Percentiles rank a stretch among this genome's conserved stretches.
phyloP scores from a whole-genome alignment of 2,797 vertebrate genomes.

The Cynodonichthys magdalenae region DNA sequence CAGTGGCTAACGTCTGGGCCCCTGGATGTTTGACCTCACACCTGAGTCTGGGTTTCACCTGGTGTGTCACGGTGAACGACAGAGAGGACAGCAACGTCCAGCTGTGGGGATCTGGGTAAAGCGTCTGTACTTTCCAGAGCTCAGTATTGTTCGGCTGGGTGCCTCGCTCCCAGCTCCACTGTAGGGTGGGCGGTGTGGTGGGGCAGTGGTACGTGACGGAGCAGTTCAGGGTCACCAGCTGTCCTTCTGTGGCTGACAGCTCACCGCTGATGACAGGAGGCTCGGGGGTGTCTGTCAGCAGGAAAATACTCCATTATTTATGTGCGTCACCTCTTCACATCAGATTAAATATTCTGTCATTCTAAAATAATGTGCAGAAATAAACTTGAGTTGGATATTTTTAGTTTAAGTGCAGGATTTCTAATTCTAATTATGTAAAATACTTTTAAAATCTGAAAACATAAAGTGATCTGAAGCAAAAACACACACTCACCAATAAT shows the following conservation, averaged over 20 bases:
- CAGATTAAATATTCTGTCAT: background rate
- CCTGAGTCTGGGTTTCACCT: constrained; percentile 70
- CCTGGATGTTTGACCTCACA: constrained; percentile 74
- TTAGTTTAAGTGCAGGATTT: background rate
- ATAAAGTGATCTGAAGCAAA: too few relatives aligned
- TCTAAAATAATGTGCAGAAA: background rate
- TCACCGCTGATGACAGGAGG: constrained; percentile 72
- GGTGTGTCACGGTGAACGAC: constrained; percentile 71
- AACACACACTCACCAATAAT: constrained; percentile 72
- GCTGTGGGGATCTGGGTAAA: constrained; percentile 39
- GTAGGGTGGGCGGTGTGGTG: constrained; percentile 66
- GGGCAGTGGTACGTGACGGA: constrained; percentile 76
- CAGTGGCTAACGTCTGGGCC: constrained; percentile 21
- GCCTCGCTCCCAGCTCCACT: constrained; percentile 76
- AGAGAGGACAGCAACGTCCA: constrained; percentile 62
- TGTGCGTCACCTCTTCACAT: background rate
- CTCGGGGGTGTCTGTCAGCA: constrained; percentile 67
- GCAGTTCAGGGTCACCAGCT: constrained; percentile 80
- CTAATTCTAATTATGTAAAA: too few relatives aligned
- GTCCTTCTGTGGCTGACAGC: constrained; percentile 70
- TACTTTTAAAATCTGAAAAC: too few relatives aligned
- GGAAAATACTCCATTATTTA: constrained; percentile 3
- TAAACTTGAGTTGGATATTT: too few relatives aligned
- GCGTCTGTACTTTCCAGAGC: constrained; percentile 12
- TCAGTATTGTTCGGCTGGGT: constrained; percentile 39